These are phyloP conservation scores for Leucophora obtusa DNA, from an alignment of 2,888 invertebrate species.

Conservation along the genomic window DNA sequence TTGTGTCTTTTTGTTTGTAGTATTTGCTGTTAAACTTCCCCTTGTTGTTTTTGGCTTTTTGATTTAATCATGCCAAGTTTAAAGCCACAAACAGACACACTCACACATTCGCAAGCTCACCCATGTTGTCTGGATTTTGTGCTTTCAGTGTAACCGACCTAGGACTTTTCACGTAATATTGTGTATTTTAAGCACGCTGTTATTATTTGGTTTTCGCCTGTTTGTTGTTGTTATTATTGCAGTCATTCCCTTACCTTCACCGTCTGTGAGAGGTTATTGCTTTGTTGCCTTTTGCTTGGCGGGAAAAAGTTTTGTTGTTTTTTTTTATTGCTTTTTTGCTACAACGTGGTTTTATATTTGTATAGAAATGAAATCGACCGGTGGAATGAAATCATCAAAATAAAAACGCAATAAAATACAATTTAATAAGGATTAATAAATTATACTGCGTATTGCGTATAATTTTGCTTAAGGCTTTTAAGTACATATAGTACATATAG, in stretches of 20 bases:
- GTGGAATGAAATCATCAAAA: background rate
- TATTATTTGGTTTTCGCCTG: slow-evolving; percentile 21
- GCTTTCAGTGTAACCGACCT: slow-evolving; percentile 74
- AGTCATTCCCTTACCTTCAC: slow-evolving; percentile 31
- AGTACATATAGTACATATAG: too few relatives aligned
- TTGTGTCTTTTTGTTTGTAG: background rate
- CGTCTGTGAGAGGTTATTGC: slow-evolving; percentile 16
- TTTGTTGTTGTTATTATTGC: slow-evolving; percentile 24
- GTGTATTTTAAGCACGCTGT: slow-evolving; percentile 68
- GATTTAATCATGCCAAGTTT: slow-evolving; percentile 51
- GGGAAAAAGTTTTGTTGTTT: slow-evolving; percentile 68
- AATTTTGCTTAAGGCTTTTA: background rate
- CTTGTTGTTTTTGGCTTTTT: slow-evolving; percentile 9
- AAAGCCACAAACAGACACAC: slow-evolving; percentile 24
- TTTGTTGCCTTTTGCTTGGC: slow-evolving; percentile 69
- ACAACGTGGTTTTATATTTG: slow-evolving; percentile 33
- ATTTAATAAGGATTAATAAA: background rate
- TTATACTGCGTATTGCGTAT: background rate
- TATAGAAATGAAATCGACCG: slow-evolving; percentile 2
- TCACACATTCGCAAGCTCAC: slow-evolving; percentile 19
- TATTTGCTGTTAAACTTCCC: background rate
- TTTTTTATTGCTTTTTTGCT: slow-evolving; percentile 53
- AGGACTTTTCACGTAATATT: slow-evolving; percentile 76
- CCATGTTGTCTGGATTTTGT: background rate
- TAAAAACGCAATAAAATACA: background rate